Percentiles rank a stretch among this genome's conserved stretches.
Conservation (phyloP, 1,140 invertebrate genomes). For the Drosophila prosaltans region DNA sequence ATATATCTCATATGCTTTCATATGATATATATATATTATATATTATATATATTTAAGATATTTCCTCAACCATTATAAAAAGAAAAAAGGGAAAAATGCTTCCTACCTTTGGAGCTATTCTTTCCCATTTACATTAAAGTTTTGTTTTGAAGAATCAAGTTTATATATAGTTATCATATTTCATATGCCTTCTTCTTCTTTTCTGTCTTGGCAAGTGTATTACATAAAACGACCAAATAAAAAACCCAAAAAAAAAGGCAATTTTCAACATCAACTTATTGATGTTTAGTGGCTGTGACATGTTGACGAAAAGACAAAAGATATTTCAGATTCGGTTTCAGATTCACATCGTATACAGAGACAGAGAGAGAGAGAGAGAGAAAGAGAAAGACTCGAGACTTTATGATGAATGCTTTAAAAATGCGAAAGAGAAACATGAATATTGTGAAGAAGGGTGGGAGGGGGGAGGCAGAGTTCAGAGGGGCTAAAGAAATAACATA, state of each 20-base stretch:
- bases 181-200: background rate
- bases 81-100: no score
- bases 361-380: constrained; percentile 19
- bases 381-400: background rate
- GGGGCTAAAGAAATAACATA: background rate
- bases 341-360: constrained; percentile 29
- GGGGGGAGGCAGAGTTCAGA: no score
- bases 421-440: constrained; percentile 45
- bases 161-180: background rate
- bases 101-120: no score
- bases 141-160: no score
- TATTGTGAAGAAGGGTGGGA: constrained; percentile 15
- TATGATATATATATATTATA: no score
- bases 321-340: constrained; percentile 44
- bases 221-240: constrained; percentile 31
- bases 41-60: no score
- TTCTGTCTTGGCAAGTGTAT: background rate
- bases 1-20: no score
- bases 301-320: constrained; percentile 74
- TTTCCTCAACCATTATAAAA: no score
- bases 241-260: constrained; percentile 9
- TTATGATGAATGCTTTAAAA: constrained; percentile 77
- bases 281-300: constrained; percentile 74
- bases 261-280: constrained; percentile 58
- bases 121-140: no score